Evolutionary conservation across 2,113 vertebrate genomes (phyloP), one percentile per base, ranked within the genome.

Genomic region (Camelus dromedarius): DNA sequence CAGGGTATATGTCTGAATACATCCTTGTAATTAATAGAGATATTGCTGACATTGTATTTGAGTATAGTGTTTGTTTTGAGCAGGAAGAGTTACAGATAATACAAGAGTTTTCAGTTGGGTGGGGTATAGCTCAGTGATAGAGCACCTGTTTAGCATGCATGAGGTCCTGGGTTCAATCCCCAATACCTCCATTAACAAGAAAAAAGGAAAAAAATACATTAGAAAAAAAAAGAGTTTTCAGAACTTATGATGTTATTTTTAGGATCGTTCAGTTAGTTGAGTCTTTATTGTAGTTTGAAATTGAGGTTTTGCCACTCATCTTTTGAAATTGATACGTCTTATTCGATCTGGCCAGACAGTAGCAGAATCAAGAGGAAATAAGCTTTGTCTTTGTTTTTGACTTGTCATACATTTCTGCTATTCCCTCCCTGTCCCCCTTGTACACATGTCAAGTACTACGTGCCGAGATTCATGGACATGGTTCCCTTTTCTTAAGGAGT

Each of bases 11-110:
- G 13, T 2, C 72, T 95, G 60, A 82, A 30, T 18, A 42, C n/a
- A 50, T 50, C 62, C 32, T 93, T 73, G 38, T 72, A 28, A 52
- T 91, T 77, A 67, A 54, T 42, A 91, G 42, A 54, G 30, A 54
- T 75, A n/a, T 30, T 62, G 52, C 82, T 91, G 79, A 81, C 13
- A 35, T n/a, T 38, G 38, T 72, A 48, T 77, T 91, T 54, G 58
- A 89, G 93, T 38, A 91, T 16, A 90, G 32, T 86, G 18, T 66
- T 83, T 96, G 22, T 93, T 86, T 48, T 82, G 42, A 86, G 10
- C 67, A 79, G 32, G 35, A 8, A 42, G 48, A 73, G 72, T 4
- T 42, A n/a, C 48, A 81, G 48, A 46, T 75, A 76, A 62, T 69
- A 69, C 11, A 32, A 75, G 38, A 42, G 38, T 42, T 42, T 42